A percentile compares a stretch with the other conserved stretches of the same genome.
Conservation (phyloP, 2,888 invertebrate genomes). For the Buathra laborator region DNA sequence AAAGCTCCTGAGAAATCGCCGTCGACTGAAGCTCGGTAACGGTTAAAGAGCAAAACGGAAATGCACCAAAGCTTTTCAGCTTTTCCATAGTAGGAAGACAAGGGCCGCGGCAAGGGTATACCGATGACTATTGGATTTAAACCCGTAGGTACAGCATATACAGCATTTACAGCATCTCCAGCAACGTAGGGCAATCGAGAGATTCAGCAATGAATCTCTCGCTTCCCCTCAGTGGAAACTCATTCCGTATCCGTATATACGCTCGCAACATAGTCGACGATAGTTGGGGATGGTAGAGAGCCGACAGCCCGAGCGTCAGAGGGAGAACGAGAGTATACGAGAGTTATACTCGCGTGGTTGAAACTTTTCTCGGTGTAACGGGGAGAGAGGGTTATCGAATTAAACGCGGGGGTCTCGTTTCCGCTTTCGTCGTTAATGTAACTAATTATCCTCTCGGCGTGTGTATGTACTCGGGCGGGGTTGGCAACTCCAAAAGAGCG, state of each 20-base stretch:
- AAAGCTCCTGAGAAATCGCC: slow-evolving; percentile 24
- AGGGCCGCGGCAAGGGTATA: neutral
- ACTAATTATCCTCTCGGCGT: slow-evolving; percentile 60
- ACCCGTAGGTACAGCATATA: too few species aligned
- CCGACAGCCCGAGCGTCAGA: neutral
- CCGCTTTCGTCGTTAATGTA: slow-evolving; percentile 40
- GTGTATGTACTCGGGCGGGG: slow-evolving; percentile 18
- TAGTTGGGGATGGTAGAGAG: neutral
- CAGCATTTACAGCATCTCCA: neutral
- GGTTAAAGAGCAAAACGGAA: slow-evolving; percentile 59
- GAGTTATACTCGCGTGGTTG: slow-evolving; percentile 9
- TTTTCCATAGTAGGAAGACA: neutral
- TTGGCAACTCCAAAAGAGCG: slow-evolving; percentile 9
- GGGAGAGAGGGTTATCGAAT: slow-evolving; percentile 58
- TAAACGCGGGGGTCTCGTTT: slow-evolving; percentile 51
- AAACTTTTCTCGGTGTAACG: slow-evolving; percentile 50
- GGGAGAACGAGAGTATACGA: slow-evolving; percentile 26
- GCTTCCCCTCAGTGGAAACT: slow-evolving; percentile 3
- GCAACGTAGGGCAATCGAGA: neutral
- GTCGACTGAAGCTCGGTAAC: slow-evolving; percentile 54
- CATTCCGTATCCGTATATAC: neutral
- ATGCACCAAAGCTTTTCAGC: slow-evolving; percentile 40
- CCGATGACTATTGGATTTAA: neutral
- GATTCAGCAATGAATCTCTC: slow-evolving; percentile 27
- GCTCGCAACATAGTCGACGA: slow-evolving; percentile 20